Evolutionary conservation across 2,797 vertebrate genomes (phyloP).

Genomic region (Tiaroga cobitis): DNA sequence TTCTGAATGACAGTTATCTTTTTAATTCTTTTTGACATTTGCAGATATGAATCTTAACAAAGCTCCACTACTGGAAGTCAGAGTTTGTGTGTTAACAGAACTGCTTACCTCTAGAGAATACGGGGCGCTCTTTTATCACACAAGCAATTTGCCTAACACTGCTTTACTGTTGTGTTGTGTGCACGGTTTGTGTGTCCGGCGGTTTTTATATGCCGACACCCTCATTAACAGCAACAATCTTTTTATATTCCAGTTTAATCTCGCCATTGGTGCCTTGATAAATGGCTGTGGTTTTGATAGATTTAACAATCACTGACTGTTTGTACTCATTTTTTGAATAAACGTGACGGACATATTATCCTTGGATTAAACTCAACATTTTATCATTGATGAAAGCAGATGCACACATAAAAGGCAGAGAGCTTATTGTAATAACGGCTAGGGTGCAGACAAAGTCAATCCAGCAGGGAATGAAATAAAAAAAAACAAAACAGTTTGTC

Average conservation of each 20-base stretch:
- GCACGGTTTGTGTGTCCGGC: neutral
- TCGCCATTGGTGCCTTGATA: slow-evolving; percentile 60
- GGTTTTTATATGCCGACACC: neutral
- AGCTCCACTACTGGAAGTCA: slow-evolving; percentile 54
- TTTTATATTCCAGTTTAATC: slow-evolving; percentile 26
- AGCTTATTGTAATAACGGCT: slow-evolving; percentile 47
- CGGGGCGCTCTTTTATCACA: slow-evolving; percentile 68
- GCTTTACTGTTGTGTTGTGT: slow-evolving; percentile 56
- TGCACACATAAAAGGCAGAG: slow-evolving; percentile 57
- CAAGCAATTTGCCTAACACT: slow-evolving; percentile 64
- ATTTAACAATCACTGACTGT: slow-evolving; percentile 66
- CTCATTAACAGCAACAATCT: neutral
- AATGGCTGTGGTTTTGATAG: slow-evolving; percentile 61
- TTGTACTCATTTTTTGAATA: slow-evolving; percentile 64
- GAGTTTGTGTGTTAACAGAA: slow-evolving; percentile 75
- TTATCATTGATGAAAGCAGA: slow-evolving; percentile 70
- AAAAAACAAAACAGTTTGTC: slow-evolving; percentile 36
- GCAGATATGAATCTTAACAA: slow-evolving; percentile 77
- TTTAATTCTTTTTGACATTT: slow-evolving; percentile 83
- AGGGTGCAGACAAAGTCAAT: slow-evolving; percentile 59
- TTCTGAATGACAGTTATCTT: slow-evolving; percentile 77
- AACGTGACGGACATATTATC: slow-evolving; percentile 72
- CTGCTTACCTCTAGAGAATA: slow-evolving; percentile 72
- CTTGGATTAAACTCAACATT: slow-evolving; percentile 70
- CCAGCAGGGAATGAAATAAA: neutral